These are phyloP conservation scores for Steatornis caripensis DNA, from an alignment of 2,113 vertebrate genomes.

Conservation along the genomic window DNA sequence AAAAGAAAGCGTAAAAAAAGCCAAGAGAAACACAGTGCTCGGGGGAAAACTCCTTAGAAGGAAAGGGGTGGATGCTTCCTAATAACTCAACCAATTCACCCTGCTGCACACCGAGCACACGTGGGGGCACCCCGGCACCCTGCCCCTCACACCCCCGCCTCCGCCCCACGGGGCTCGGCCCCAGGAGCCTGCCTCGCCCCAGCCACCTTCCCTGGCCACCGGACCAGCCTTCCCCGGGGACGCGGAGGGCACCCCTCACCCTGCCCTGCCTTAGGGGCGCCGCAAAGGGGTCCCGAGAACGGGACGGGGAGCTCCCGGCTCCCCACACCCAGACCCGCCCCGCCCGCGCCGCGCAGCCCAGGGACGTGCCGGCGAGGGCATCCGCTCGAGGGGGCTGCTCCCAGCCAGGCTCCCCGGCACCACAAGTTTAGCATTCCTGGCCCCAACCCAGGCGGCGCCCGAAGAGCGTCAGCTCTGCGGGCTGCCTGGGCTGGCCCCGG, in stretches of 20 bases:
- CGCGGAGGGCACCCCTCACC: neutral
- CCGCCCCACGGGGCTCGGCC: neutral
- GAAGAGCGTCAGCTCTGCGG: neutral
- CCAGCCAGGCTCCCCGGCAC: neutral
- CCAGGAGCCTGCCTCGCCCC: neutral
- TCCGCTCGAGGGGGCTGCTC: neutral
- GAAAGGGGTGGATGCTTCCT: neutral
- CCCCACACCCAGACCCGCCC: neutral
- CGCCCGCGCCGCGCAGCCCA: neutral
- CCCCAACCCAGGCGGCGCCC: neutral
- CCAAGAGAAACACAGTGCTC: slow-evolving; percentile 30
- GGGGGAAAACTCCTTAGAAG: slow-evolving; percentile 44
- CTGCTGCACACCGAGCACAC: neutral
- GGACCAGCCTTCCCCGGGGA: neutral
- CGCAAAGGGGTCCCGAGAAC: neutral
- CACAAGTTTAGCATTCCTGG: slow-evolving; percentile 4
- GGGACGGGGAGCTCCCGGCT: neutral
- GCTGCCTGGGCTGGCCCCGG: neutral
- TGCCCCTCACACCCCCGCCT: neutral
- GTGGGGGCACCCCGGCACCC: neutral
- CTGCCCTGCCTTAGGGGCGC: neutral
- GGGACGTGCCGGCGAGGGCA: neutral
- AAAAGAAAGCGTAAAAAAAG: slow-evolving; percentile 53
- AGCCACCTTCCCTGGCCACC: neutral
- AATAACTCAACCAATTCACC: neutral